Evolutionary conservation across 2,113 vertebrate genomes (phyloP).

Genomic region (Sprattus sprattus): DNA sequence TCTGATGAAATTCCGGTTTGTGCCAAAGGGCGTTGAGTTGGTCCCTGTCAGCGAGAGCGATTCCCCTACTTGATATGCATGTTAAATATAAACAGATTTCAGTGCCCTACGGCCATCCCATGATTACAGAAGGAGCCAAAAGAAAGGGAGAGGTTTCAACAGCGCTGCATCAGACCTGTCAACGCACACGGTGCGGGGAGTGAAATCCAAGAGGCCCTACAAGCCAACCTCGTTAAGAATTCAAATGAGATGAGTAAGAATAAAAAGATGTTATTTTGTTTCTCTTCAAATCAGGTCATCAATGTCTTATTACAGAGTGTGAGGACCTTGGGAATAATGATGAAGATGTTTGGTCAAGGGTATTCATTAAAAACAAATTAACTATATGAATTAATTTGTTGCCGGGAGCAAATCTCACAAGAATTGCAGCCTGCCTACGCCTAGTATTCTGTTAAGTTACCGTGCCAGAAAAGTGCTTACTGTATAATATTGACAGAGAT

Average conservation of each 20-base stretch:
- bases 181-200: background rate
- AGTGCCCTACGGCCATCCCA: background rate
- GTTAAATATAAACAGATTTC: background rate
- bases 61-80: conserved; percentile 9
- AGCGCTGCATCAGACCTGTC: background rate
- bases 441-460: background rate
- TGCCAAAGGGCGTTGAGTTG: background rate
- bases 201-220: background rate
- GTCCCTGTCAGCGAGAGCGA: background rate
- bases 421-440: background rate
- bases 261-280: background rate
- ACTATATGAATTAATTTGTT: conserved; percentile 23
- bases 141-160: background rate
- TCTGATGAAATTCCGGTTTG: background rate
- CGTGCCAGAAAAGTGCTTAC: background rate
- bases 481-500: background rate
- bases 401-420: background rate
- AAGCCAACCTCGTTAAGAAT: background rate
- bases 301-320: background rate
- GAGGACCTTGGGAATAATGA: background rate
- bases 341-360: conserved; percentile 1
- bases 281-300: background rate
- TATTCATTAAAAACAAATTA: conserved; percentile 19
- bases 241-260: background rate
- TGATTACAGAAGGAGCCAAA: background rate